A percentile compares a stretch with the other conserved stretches of the same genome.
Evolutionary conservation across 2,888 invertebrate genomes (phyloP).

Genomic region (Gastrophysa polygoni): DNA sequence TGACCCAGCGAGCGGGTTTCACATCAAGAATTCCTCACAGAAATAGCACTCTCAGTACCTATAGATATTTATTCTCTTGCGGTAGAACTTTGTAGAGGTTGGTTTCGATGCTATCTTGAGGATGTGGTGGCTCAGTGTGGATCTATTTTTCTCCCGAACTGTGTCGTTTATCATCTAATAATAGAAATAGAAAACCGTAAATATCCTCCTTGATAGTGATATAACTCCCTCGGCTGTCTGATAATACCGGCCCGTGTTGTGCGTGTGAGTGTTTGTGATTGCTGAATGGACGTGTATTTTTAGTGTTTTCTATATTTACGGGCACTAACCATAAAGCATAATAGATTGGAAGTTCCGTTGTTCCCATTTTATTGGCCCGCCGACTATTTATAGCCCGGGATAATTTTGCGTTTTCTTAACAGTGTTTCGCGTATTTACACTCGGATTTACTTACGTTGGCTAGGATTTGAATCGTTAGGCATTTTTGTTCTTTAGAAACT

Average conservation of each 20-base stretch:
- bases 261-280: constrained; percentile 17
- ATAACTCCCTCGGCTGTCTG: constrained; percentile 26
- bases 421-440: too few relatives aligned
- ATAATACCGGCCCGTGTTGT: constrained; percentile 18
- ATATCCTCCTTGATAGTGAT: constrained; percentile 30
- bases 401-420: constrained; percentile 27
- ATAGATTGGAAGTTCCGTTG: constrained; percentile 32
- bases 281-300: constrained; percentile 26
- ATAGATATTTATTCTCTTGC: too few relatives aligned
- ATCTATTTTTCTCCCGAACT: constrained; percentile 5
- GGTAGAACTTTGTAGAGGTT: too few relatives aligned
- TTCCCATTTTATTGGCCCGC: constrained; percentile 29
- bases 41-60: too few relatives aligned
- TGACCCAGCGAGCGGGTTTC: too few relatives aligned
- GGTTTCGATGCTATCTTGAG: background rate
- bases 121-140: background rate
- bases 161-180: constrained; percentile 11
- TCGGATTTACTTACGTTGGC: too few relatives aligned
- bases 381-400: constrained; percentile 26
- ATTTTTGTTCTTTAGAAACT: too few relatives aligned
- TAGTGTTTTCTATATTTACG: constrained; percentile 32
- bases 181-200: constrained; percentile 24
- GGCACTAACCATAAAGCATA: constrained; percentile 29
- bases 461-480: too few relatives aligned
- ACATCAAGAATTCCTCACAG: too few relatives aligned